Conservation (phyloP, 2,797 vertebrate species). For the Poecilia gillii region DNA sequence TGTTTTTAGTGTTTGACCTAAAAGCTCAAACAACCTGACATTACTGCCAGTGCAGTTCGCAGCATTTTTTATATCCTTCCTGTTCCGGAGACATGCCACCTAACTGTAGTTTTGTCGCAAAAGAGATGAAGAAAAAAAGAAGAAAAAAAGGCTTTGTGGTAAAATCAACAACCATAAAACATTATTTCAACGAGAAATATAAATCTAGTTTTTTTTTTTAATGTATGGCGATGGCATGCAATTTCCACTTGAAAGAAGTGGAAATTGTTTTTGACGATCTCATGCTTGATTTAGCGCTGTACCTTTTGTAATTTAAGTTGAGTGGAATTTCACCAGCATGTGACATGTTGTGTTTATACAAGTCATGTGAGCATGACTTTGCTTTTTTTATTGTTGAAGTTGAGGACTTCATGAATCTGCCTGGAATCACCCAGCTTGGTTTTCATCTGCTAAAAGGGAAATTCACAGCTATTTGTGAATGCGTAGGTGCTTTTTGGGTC, state of each 20-base stretch:
- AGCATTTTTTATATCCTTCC: not conserved
- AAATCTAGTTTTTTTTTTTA: not conserved
- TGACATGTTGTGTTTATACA: constrained; percentile 1
- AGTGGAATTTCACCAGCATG: constrained; percentile 36
- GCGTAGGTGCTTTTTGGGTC: constrained; percentile 34
- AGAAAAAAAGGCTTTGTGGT: not conserved
- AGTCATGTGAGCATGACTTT: constrained; percentile 37
- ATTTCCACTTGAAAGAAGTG: constrained; percentile 48
- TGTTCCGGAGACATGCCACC: not conserved
- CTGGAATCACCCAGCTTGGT: constrained; percentile 57
- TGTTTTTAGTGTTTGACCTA: not conserved
- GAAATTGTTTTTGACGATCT: not conserved
- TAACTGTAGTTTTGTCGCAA: not conserved
- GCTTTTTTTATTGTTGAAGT: constrained; percentile 19
- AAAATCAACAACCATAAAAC: constrained; percentile 1
- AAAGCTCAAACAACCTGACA: not conserved
- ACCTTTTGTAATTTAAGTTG: not conserved
- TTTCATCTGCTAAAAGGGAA: constrained; percentile 39
- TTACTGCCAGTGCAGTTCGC: not conserved
- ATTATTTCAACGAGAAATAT: not conserved
- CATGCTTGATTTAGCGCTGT: not conserved
- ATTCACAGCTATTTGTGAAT: constrained; percentile 36
- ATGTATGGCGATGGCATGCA: not conserved
- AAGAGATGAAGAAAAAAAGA: not conserved
- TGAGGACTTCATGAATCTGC: not conserved